phyloP scores from a whole-genome alignment of 2,113 vertebrate genomes.

The Neotragus moschatus region DNA sequence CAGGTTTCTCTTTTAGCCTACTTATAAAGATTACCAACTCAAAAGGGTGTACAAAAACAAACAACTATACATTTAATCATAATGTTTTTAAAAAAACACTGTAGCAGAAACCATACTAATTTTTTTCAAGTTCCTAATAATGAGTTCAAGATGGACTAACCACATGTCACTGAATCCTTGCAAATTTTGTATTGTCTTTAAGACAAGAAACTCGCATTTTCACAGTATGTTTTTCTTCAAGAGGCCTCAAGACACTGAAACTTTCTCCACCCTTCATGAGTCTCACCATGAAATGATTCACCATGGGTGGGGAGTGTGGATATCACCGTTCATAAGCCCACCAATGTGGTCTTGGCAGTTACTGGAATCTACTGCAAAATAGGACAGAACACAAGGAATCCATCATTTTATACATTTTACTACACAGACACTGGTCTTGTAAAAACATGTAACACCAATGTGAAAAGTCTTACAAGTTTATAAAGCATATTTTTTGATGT shows the following conservation, averaged over 20 bases:
- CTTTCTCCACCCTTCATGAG: background rate
- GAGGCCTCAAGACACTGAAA: background rate
- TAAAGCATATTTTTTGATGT: background rate
- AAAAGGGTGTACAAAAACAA: background rate
- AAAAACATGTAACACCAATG: background rate
- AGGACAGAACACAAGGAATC: background rate
- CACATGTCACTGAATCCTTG: background rate
- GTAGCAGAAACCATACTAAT: background rate
- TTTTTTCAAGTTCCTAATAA: slow-evolving; percentile 19
- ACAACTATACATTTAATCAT: background rate
- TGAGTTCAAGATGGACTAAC: slow-evolving; percentile 53
- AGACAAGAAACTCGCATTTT: background rate
- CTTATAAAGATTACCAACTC: background rate
- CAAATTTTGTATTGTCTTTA: background rate
- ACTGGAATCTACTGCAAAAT: background rate
- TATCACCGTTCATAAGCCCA: slow-evolving; percentile 33
- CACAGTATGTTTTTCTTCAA: slow-evolving; percentile 35
- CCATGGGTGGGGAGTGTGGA: background rate
- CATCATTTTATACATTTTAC: background rate
- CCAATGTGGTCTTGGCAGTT: slow-evolving; percentile 57
- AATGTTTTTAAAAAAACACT: background rate
- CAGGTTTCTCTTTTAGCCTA: background rate
- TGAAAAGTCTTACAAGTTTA: background rate
- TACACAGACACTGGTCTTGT: background rate
- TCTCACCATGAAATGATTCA: slow-evolving; percentile 34